Conservation (phyloP, 2,113 vertebrate genomes). For the Phalacrocorax carbo region DNA sequence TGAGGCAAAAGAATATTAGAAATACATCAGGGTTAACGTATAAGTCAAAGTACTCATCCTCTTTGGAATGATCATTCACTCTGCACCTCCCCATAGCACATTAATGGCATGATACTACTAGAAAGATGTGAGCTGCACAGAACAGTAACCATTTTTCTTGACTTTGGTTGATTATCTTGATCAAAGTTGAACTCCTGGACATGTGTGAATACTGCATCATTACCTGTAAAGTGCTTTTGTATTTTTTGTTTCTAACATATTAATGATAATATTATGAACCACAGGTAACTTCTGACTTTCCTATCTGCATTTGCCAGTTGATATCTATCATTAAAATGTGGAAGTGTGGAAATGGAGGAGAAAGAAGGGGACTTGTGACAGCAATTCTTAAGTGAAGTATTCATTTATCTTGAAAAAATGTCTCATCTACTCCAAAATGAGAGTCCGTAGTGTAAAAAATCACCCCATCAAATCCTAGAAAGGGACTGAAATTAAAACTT, state of each 20-base stretch:
- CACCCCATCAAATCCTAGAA: not conserved
- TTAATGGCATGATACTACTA: not conserved
- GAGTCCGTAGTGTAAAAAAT: not conserved
- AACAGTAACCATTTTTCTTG: not conserved
- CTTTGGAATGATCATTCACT: not conserved
- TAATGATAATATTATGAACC: not conserved
- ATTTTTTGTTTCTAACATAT: not conserved
- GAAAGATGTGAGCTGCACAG: not conserved
- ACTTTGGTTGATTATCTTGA: not conserved
- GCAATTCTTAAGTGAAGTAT: not conserved
- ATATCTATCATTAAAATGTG: not conserved
- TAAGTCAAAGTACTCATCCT: not conserved
- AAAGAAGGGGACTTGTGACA: not conserved
- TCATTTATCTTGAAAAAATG: not conserved
- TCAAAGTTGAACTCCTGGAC: not conserved
- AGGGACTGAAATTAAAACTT: not conserved
- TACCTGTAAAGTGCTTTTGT: not conserved
- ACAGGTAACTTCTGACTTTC: not conserved
- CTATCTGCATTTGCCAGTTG: not conserved
- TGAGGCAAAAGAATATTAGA: not conserved
- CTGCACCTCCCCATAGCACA: not conserved
- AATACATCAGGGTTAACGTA: not conserved
- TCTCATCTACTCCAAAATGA: not conserved
- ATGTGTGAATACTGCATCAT: not conserved
- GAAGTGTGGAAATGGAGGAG: not conserved